Percentiles rank a stretch among this genome's conserved stretches.
phyloP scores from a whole-genome alignment of 2,113 vertebrate species.

The Electrona antarctica region DNA sequence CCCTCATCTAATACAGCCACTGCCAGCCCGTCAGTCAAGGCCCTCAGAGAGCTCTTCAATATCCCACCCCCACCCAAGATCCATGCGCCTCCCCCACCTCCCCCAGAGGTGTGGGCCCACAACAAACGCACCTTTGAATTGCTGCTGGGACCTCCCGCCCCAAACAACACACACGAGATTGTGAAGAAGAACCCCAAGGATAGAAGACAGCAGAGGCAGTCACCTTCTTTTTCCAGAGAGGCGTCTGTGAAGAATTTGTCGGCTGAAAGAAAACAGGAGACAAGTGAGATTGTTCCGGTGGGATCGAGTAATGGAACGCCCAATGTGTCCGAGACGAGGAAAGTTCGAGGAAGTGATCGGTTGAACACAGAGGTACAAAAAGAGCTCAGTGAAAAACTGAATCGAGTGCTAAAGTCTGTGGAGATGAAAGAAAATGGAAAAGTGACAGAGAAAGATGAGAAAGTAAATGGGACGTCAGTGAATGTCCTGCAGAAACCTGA shows the following conservation, averaged over 20 bases:
- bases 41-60: conserved; percentile 76
- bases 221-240: conserved; percentile 49
- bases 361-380: conserved; percentile 47
- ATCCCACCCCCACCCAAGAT: conserved; percentile 91
- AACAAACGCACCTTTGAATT: conserved; percentile 72
- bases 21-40: conserved; percentile 61
- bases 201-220: conserved; percentile 62
- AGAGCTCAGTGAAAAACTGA: conserved; percentile 50
- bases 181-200: conserved; percentile 74
- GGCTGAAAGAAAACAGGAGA: conserved; percentile 54
- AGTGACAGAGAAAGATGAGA: conserved; percentile 44
- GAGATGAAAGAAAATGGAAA: conserved; percentile 50
- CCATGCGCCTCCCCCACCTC: conserved; percentile 87
- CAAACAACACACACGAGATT: conserved; percentile 39
- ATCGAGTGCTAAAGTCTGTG: conserved; percentile 30
- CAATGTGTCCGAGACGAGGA: conserved; percentile 26
- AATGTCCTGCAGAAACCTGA: conserved; percentile 51
- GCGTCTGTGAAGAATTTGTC: conserved; percentile 44
- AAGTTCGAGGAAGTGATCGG: conserved; percentile 53
- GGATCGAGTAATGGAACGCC: conserved; percentile 34
- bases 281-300: background rate
- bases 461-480: conserved; percentile 56
- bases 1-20: conserved; percentile 9
- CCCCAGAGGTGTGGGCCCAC: conserved; percentile 82
- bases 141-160: conserved; percentile 67